These are phyloP conservation scores for Wasmannia auropunctata DNA, from an alignment of 1,140 invertebrate species.

Conservation along the genomic window DNA sequence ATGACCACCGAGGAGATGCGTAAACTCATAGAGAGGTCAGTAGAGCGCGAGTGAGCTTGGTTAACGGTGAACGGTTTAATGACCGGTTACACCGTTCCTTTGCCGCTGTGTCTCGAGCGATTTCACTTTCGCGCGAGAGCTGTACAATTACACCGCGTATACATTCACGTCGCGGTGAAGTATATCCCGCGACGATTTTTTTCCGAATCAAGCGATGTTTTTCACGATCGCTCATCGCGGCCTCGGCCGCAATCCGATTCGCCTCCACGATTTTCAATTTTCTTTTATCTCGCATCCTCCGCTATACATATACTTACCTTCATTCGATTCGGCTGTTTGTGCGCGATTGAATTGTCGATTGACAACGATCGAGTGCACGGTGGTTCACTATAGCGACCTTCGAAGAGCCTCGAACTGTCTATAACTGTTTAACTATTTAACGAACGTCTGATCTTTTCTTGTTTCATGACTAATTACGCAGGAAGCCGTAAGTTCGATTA, in stretches of 20 bases:
- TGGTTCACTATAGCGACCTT: slow-evolving; percentile 64
- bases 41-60: slow-evolving; percentile 80
- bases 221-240: slow-evolving; percentile 6
- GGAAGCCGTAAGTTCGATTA: slow-evolving; percentile 89
- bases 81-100: slow-evolving; percentile 66
- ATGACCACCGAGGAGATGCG: slow-evolving; percentile 97
- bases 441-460: slow-evolving; percentile 75
- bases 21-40: slow-evolving; percentile 98
- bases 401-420: slow-evolving; percentile 46
- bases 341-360: slow-evolving; percentile 36
- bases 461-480: slow-evolving; percentile 83
- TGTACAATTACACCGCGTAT: slow-evolving; percentile 20
- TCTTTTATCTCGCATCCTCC: slow-evolving; percentile 10
- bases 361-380: slow-evolving; percentile 65
- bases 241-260: slow-evolving; percentile 30
- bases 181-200: slow-evolving; percentile 6
- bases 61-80: slow-evolving; percentile 65
- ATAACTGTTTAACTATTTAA: slow-evolving; percentile 61
- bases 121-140: slow-evolving; percentile 59
- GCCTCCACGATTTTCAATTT: neutral
- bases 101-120: slow-evolving; percentile 72
- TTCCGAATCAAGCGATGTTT: slow-evolving; percentile 63
- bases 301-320: neutral
- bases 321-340: neutral
- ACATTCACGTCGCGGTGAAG: neutral